These are phyloP conservation scores for Mus pahari DNA, from an alignment of 2,113 vertebrate species.

Conservation along the genomic window DNA sequence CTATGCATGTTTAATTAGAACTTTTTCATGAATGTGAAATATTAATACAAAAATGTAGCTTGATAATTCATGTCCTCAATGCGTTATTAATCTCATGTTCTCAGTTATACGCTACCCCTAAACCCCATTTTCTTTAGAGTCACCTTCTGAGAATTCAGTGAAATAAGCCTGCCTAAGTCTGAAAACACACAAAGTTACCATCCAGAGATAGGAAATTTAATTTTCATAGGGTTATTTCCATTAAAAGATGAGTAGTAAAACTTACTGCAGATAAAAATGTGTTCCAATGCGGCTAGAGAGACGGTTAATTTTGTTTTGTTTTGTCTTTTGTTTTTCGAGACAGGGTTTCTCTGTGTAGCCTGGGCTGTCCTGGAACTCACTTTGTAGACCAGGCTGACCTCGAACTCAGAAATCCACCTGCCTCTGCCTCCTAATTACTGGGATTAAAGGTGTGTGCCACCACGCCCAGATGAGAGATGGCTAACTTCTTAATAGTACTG, in stretches of 20 bases:
- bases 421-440: too few relatives aligned
- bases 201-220: background rate
- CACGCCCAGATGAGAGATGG: too few relatives aligned
- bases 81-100: background rate
- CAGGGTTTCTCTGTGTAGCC: too few relatives aligned
- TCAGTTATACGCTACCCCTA: background rate
- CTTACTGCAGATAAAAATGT: background rate
- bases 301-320: too few relatives aligned
- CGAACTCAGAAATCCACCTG: too few relatives aligned
- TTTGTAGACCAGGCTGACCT: too few relatives aligned
- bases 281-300: background rate
- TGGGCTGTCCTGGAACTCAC: too few relatives aligned
- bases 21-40: background rate
- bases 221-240: background rate
- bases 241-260: background rate
- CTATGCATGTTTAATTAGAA: background rate
- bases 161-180: background rate
- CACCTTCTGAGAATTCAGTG: background rate
- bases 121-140: background rate
- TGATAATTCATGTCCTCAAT: background rate
- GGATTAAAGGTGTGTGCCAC: too few relatives aligned
- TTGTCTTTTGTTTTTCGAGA: too few relatives aligned
- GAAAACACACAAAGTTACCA: background rate
- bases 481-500: background rate
- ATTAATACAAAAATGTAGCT: background rate